Evolutionary conservation across 2,113 vertebrate species (phyloP).

Genomic region (Corythornis madagascariensis): DNA sequence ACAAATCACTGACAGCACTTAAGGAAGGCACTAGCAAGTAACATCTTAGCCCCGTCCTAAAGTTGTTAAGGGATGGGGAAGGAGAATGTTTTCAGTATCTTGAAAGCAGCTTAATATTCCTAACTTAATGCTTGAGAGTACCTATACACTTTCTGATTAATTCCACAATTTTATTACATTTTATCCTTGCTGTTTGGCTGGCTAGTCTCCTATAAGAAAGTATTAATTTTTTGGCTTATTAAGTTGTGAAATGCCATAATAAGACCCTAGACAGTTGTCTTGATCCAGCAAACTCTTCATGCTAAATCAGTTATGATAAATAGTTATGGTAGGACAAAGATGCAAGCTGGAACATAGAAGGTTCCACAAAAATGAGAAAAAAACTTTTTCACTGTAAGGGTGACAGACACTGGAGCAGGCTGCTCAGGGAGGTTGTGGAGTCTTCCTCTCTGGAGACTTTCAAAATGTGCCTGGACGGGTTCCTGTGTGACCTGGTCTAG

Average conservation of each 20-base stretch:
- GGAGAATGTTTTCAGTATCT: not conserved
- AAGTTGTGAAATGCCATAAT: not conserved
- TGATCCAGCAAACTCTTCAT: not conserved
- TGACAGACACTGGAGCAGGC: too few species aligned
- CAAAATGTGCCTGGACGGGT: too few species aligned
- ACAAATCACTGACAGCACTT: not conserved
- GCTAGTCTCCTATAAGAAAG: not conserved
- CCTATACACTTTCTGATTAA: not conserved
- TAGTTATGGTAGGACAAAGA: too few species aligned
- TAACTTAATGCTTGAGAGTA: not conserved
- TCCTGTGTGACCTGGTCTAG: too few species aligned
- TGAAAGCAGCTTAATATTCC: not conserved
- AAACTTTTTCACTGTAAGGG: too few species aligned
- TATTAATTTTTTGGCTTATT: not conserved
- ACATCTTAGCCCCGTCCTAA: not conserved
- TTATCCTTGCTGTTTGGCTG: not conserved
- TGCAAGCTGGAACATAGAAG: too few species aligned
- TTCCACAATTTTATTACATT: not conserved
- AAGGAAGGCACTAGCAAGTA: not conserved
- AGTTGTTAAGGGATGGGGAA: not conserved
- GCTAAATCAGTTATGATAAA: not conserved
- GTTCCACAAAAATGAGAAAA: too few species aligned
- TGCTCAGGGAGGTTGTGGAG: too few species aligned
- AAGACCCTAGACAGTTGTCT: not conserved
- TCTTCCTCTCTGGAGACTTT: too few species aligned